Base-by-base conservation (phyloP, 2,113 vertebrate genomes). In the Parus major region DNA sequence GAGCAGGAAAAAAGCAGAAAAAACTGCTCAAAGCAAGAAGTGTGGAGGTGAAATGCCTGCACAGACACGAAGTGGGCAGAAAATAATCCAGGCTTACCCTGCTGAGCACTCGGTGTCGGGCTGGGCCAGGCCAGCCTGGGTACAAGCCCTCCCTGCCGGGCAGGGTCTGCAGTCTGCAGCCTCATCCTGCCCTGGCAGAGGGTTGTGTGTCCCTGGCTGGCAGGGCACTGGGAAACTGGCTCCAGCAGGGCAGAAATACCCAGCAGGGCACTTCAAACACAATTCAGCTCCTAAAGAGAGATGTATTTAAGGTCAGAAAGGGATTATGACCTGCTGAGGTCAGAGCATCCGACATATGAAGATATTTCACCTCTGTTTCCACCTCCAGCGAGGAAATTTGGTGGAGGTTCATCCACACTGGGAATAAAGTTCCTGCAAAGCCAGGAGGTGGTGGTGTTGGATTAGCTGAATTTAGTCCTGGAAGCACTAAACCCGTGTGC, bases 91-190 rank as follows among this genome's bases (percentile, higher is more conserved):
- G 35, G 71, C 97, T 96, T 92, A 99, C 99, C 98, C 98, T 18
- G 98, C 94, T 60, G 98, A 97, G 90, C 98, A 98, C 21, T 98
- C 96, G 0, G 98, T 61, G 10, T 99, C 98, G 3, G 98, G 98
- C 41, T 97, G 94, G 57, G 87, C 97, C 83, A 99, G 95, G 42
- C 98, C 98, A 28, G 98, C 80, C 95, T 98, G 98, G 28, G 98
- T 99, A 81, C 98, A 99, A 81, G 98, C 98, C 68, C 97, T 99
- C 11, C 98, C 99, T 17, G 98, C 98, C 1, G 98, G 97, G 82
- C 98, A 98, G 17, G 91, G 82, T 77, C 97, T 97, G 95, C 98
- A 99, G 76, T 98, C 98, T 13, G 93, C 16, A 24, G 94, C 69
- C 88, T 98, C 96, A 4, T 99, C 98, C 94, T 99, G 98, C 3